Evolutionary conservation across 2,113 vertebrate genomes (phyloP).

Genomic region (Xyliphius kryptos): DNA sequence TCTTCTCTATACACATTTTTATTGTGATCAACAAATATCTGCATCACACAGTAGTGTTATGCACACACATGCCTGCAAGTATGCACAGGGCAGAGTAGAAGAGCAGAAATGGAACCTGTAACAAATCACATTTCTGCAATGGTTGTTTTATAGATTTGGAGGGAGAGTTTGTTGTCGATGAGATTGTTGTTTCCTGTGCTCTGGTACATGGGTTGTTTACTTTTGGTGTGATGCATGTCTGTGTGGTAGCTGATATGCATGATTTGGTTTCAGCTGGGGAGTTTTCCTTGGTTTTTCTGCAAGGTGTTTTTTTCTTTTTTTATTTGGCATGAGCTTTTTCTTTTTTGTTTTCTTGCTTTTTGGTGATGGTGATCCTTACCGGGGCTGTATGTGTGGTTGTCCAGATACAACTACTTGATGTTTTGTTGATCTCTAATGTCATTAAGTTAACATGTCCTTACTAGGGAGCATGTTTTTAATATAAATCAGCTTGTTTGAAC

Average conservation of each 20-base stretch:
- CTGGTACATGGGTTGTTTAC: conserved; percentile 27
- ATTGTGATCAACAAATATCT: conserved; percentile 11
- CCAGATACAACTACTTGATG: no score
- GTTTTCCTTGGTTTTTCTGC: conserved; percentile 1
- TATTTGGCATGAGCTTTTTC: conserved; percentile 1
- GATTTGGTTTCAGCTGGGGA: conserved; percentile 25
- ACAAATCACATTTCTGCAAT: neutral
- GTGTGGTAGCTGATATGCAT: conserved; percentile 1
- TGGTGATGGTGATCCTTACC: neutral
- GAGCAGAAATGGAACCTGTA: neutral
- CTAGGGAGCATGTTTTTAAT: no score
- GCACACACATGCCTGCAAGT: conserved; percentile 20
- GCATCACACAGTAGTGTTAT: neutral
- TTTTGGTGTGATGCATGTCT: conserved; percentile 36
- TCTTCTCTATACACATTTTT: conserved; percentile 6
- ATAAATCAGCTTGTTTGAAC: no score
- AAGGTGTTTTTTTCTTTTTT: neutral
- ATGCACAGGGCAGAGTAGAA: conserved; percentile 1
- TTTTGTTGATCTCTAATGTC: no score
- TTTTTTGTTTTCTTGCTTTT: neutral
- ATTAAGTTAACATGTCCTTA: no score
- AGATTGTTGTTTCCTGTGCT: conserved; percentile 22
- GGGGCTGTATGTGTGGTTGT: no score
- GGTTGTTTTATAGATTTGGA: conserved; percentile 18
- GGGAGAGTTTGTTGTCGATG: conserved; percentile 62